Base-by-base conservation (phyloP, 2,888 invertebrate species). In the Idaea dimidiata region DNA sequence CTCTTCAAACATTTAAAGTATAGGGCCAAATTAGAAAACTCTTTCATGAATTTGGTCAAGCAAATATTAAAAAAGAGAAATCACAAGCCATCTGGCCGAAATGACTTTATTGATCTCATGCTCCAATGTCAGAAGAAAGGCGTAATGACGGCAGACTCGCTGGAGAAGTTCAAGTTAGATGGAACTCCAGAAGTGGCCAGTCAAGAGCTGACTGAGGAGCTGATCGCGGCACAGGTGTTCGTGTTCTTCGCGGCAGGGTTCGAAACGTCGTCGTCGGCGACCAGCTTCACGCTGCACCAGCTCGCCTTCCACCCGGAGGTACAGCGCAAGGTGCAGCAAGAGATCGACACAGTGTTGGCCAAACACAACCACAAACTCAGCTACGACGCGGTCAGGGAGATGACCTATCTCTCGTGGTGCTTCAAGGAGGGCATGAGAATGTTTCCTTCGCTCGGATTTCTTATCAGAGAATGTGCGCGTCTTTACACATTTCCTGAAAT, bases 211-310 rank as follows among this genome's bases (percentile, higher is more conserved):
- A 79, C 78, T 10, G 79, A 82, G 1, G 61, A 74, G 33, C 59
- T 81, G n/a, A 73, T 84, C 17, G 78, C 78, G 1, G 82, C 83
- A 1, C 84, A 84, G 61, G 79, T 81, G 5, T 82, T 83, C 57
- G 72, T 84, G 1, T 85, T 85, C 67, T 85, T 84, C 57, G 82
- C 77, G 4, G 84, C 85, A 18, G 85, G 84, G 2, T 83, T 85
- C 17, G 86, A 86, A 64, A 85, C 86, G 0, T 84, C 84, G 0
- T 83, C 86, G 0, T 80, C 84, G 1, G 79, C 83, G 3, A 80
- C 84, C 4, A 83, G 84, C 62, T 84, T 72, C 63, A 81, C 83
- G 17, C 71, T 86, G n/a, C 86, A 84, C 61, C 82, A 84, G 64
- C 72, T 86, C 14, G 89, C 86, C 4, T 80, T 65, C 63, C 65